A percentile compares a stretch with the other conserved stretches of the same genome.
Conservation (phyloP, 2,888 invertebrate genomes). For the Apotomis capreana region DNA sequence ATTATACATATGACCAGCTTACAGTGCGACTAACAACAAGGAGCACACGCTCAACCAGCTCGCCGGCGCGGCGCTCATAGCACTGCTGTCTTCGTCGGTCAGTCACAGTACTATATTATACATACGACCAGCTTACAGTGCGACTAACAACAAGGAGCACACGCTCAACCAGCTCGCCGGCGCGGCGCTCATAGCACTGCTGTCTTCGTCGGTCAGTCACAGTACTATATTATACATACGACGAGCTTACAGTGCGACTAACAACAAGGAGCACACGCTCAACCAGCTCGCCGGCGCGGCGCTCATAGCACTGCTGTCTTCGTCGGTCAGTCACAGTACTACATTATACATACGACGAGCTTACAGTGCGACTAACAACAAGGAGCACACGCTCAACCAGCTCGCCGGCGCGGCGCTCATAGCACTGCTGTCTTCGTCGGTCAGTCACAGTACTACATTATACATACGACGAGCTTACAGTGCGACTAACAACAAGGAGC, state of each 20-base stretch:
- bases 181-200: constrained; percentile 86
- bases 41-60: constrained; percentile 97
- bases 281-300: constrained; percentile 97
- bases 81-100: constrained; percentile 56
- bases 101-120: constrained; percentile 73
- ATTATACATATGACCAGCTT: too few species aligned
- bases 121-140: too few species aligned
- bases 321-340: constrained; percentile 74
- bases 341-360: too few species aligned
- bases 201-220: constrained; percentile 74
- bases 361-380: constrained; percentile 61
- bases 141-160: constrained; percentile 98
- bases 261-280: constrained; percentile 93
- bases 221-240: too few species aligned
- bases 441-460: constrained; percentile 87
- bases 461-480: too few species aligned
- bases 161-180: constrained; percentile 96
- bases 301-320: constrained; percentile 57
- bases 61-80: constrained; percentile 89
- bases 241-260: too few species aligned
- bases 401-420: constrained; percentile 91
- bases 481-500: constrained; percentile 87
- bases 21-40: constrained; percentile 93
- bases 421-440: constrained; percentile 56
- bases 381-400: constrained; percentile 97